These are phyloP conservation scores for Cyprinus carpio DNA, from an alignment of 2,113 vertebrate species.

Conservation along the genomic window DNA sequence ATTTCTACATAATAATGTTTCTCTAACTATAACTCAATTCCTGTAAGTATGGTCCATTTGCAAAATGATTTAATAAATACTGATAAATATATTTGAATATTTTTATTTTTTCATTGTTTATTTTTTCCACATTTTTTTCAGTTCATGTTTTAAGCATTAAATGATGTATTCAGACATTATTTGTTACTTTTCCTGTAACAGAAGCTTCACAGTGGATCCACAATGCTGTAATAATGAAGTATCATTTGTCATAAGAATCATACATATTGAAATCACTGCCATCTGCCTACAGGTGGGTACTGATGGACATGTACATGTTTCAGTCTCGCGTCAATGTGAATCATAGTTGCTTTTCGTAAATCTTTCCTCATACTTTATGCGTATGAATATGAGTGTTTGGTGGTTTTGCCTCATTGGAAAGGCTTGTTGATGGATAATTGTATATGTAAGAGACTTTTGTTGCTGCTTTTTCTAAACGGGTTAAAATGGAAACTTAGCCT, in stretches of 20 bases:
- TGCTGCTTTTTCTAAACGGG: slow-evolving; percentile 85
- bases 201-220: neutral
- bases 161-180: neutral
- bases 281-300: slow-evolving; percentile 13
- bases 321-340: neutral
- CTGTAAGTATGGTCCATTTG: neutral
- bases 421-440: slow-evolving; percentile 81
- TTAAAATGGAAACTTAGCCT: slow-evolving; percentile 87
- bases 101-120: slow-evolving; percentile 61
- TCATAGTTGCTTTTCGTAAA: slow-evolving; percentile 9
- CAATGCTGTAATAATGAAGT: neutral
- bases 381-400: slow-evolving; percentile 8
- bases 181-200: neutral
- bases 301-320: slow-evolving; percentile 8
- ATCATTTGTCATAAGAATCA: neutral
- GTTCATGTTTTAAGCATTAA: slow-evolving; percentile 57
- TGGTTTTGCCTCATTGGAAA: slow-evolving; percentile 68
- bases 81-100: slow-evolving; percentile 65
- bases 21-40: neutral
- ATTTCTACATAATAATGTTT: neutral
- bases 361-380: slow-evolving; percentile 10
- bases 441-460: slow-evolving; percentile 85
- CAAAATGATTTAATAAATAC: slow-evolving; percentile 40
- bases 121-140: slow-evolving; percentile 76
- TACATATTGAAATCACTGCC: neutral